Evolutionary conservation across 2,113 vertebrate genomes (phyloP), one percentile per base, ranked within the genome.

Genomic region (Eurypyga helias): DNA sequence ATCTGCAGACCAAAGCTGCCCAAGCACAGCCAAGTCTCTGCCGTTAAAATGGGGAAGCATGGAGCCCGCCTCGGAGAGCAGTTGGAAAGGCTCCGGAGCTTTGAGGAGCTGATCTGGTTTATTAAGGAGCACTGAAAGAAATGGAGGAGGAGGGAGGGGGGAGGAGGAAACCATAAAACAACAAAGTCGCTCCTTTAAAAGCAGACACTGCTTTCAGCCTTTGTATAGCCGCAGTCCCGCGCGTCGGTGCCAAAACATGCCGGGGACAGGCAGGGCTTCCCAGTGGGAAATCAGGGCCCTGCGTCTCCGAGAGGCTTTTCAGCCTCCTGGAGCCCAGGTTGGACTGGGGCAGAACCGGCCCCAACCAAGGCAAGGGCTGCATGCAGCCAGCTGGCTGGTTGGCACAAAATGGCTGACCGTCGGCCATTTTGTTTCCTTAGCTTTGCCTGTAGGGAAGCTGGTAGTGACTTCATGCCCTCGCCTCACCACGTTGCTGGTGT

Each of bases 381-480:
- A 5, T 3, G 90, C 69, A 80, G 45, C 17, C 61, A n/a, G 61
- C 19, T 14, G 15, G 33, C 41, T 31, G 81, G 2, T 7, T 61
- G 83, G 72, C 93, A 97, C 95, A 95, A 98, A 97, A 98, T 97
- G 97, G 97, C 96, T 83, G 96, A 89, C 80, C 1, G 73, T 10
- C 91, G 29, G 97, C 96, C 97, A 98, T 98, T 98, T 98, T 97
- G 93, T 97, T 46, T 58, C 34, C 87, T 71, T 45, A 71, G 82
- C 82, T 82, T 28, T 60, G 75, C 78, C 82, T 11, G 17, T 17
- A 41, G 67, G 58, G 80, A 85, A 80, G 49, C 43, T 2, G 6
- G 48, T 4, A 33, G 45, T 18, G 62, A 15, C 93, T 60, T n/a
- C 52, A 0, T 0, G 6, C 41, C 51, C 83, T 80, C 25, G 0